Evolutionary conservation across 1,140 invertebrate species (phyloP).

Genomic region (Helicoverpa zea): DNA sequence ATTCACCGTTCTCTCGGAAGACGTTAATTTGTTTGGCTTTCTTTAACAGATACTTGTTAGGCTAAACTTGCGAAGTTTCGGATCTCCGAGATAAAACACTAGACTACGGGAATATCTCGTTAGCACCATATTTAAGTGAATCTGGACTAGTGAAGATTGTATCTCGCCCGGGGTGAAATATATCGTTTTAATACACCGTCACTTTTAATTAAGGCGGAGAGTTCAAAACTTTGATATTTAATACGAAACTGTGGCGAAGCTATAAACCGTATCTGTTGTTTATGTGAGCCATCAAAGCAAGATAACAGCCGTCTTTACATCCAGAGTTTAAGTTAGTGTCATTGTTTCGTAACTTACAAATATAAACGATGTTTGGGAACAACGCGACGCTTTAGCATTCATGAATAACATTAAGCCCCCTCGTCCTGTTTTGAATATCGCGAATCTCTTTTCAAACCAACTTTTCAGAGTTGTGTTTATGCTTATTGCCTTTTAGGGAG

Average conservation of each 20-base stretch:
- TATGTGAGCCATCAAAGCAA: constrained; percentile 79
- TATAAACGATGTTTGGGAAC: constrained; percentile 80
- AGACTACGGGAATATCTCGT: constrained; percentile 69
- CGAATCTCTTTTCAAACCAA: constrained; percentile 74
- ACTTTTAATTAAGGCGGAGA: constrained; percentile 70
- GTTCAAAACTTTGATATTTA: constrained; percentile 78
- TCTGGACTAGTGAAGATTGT: constrained; percentile 69
- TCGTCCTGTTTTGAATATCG: constrained; percentile 79
- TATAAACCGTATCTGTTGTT: constrained; percentile 81
- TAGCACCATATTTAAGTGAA: constrained; percentile 77
- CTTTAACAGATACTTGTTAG: constrained; percentile 80
- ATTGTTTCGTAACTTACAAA: constrained; percentile 83
- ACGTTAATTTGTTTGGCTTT: constrained; percentile 77
- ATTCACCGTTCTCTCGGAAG: constrained; percentile 57
- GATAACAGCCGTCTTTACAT: constrained; percentile 77
- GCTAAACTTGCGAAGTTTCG: constrained; percentile 72
- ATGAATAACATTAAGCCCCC: constrained; percentile 83
- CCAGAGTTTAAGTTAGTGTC: constrained; percentile 78
- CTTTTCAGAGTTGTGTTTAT: constrained; percentile 71
- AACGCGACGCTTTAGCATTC: constrained; percentile 79
- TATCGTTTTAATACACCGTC: constrained; percentile 67
- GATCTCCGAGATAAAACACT: constrained; percentile 66
- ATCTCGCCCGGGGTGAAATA: constrained; percentile 70
- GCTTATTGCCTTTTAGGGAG: constrained; percentile 69
- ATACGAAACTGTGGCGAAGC: constrained; percentile 70